These are phyloP conservation scores for Plutella xylostella DNA, from an alignment of 2,888 invertebrate genomes.

Conservation along the genomic window DNA sequence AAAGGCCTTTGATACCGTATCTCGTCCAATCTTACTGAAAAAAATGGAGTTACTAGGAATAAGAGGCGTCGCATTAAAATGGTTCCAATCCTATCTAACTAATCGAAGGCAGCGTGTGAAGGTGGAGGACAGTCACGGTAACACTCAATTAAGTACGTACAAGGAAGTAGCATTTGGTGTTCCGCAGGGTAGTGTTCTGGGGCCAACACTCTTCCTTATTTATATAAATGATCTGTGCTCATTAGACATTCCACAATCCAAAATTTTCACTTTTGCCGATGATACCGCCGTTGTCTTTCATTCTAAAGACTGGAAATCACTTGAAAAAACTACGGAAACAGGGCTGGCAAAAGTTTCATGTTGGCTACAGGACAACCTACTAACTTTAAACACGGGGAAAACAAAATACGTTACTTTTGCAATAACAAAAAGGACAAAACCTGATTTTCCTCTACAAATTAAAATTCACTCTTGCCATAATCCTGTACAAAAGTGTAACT, in stretches of 20 bases:
- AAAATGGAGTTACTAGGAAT: not conserved
- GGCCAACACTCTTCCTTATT: no score
- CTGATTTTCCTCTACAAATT: not conserved
- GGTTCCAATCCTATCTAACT: no score
- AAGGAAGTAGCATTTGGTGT: no score
- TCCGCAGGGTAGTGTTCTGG: no score
- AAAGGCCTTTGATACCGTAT: conserved; percentile 1
- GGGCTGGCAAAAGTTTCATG: not conserved
- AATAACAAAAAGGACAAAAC: not conserved
- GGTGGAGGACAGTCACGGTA: no score
- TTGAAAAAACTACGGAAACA: not conserved
- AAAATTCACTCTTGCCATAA: not conserved
- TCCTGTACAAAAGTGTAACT: not conserved
- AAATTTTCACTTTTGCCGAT: not conserved
- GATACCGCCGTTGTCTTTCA: not conserved
- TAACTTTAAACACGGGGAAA: not conserved
- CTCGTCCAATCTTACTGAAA: not conserved
- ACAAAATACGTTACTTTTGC: no score
- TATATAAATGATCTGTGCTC: not conserved
- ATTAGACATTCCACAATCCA: no score
- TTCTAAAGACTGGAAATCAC: not conserved
- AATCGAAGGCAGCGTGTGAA: no score
- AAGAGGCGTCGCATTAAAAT: not conserved
- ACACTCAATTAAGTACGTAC: no score
- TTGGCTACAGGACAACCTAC: not conserved